Evolutionary conservation across 2,888 invertebrate species (phyloP), one percentile per base, ranked within the genome.

Genomic region (Tryphoninae sp.): DNA sequence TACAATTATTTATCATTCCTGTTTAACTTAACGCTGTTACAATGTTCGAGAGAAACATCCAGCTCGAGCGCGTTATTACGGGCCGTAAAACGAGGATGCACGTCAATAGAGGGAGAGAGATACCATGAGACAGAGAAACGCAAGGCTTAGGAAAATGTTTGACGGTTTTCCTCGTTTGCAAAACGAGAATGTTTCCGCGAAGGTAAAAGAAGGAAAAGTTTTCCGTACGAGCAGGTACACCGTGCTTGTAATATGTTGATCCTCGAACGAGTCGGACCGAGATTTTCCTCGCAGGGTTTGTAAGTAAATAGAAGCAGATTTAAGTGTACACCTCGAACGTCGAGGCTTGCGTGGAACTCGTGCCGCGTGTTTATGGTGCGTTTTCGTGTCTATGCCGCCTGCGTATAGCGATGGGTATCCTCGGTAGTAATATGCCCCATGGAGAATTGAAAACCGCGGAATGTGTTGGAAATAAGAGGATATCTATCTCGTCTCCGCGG

Each of bases 401-500:
- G 11, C 33, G 33, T 49, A 61, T n/a, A n/a, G n/a, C 22, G 64
- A 16, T 49, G 42, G 42, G 9, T 19, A 67, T 13, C 33, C 33
- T 13, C 26, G 45, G 2, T 67, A 51, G 7, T 64, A 16, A 23
- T 69, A 55, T 72, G 40, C 67, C 58, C 62, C 80, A 55, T 69
- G 78, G 72, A 76, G 79, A 77, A 78, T 84, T 80, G 85, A 79
- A 86, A 87, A 88, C 87, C 88, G 86, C 86, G 87, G 88, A 89
- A 89, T 88, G 88, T 82, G 78, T 83, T 83, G 81, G 76, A 82
- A 33, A 82, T 82, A 84, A 86, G 84, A 4, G 33, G 33, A 33
- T 33, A 33, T 33, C 33, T 33, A 33, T 33, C 33, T 79, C 76
- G 80, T 83, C 45, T 45, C 33, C 85, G 87, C 81, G 85, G 83